Percentiles rank a stretch among this genome's conserved stretches.
Conservation (phyloP, 2,797 vertebrate genomes). For the Etheostoma nigrum region DNA sequence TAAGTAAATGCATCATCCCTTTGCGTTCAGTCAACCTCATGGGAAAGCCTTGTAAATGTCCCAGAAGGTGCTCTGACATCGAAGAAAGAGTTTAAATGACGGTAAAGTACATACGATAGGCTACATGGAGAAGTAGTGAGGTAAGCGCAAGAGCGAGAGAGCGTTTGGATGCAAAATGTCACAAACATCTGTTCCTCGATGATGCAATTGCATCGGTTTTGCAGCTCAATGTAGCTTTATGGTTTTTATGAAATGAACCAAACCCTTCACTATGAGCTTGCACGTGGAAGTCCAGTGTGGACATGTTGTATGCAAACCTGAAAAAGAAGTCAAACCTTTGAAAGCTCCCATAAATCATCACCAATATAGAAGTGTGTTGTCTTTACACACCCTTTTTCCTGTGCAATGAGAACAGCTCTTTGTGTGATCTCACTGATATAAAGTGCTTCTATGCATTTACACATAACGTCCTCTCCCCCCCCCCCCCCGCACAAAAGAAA, state of each 20-base stretch:
- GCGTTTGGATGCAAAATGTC: conserved; percentile 68
- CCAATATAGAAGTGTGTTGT: conserved; percentile 1
- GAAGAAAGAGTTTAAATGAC: conserved; percentile 51
- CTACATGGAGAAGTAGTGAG: conserved; percentile 22
- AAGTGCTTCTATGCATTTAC: conserved; percentile 49
- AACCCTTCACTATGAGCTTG: conserved; percentile 48
- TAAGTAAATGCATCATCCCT: conserved; percentile 60
- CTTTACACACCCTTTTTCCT: conserved; percentile 41
- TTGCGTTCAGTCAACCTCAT: conserved; percentile 44
- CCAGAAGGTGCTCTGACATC: conserved; percentile 57
- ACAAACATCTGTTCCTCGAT: conserved; percentile 75
- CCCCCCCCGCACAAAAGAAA: too few relatives aligned
- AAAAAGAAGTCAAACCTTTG: conserved; percentile 21
- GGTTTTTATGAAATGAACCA: conserved; percentile 42
- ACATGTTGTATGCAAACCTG: conserved; percentile 47
- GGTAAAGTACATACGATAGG: conserved; percentile 20
- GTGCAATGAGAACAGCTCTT: conserved; percentile 50
- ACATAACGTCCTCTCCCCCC: background rate
- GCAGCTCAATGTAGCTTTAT: conserved; percentile 49
- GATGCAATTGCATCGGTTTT: conserved; percentile 64
- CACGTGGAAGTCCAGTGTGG: conserved; percentile 37
- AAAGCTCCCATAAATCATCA: conserved; percentile 48
- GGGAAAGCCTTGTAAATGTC: conserved; percentile 59
- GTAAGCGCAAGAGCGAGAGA: conserved; percentile 36
- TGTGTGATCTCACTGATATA: conserved; percentile 43